Conservation (phyloP, 1,140 invertebrate genomes). For the Ruditapes philippinarum region DNA sequence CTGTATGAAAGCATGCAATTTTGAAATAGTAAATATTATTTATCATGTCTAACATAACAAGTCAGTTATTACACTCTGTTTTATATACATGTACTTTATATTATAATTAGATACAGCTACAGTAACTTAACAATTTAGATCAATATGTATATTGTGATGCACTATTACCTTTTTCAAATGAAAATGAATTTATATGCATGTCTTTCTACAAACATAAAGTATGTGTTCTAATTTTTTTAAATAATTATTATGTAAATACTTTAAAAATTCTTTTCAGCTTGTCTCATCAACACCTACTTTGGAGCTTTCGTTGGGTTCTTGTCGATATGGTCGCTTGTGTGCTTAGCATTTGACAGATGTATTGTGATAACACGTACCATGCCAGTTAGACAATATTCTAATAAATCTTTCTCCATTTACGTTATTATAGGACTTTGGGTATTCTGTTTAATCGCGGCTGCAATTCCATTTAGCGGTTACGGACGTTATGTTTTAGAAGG, state of each 20-base stretch:
- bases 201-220: too few species aligned
- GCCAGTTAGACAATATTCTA: neutral
- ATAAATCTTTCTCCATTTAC: neutral
- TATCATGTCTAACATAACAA: too few species aligned
- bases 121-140: too few species aligned
- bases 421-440: neutral
- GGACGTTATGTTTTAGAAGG: neutral
- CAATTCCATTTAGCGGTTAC: neutral
- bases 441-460: neutral
- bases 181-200: too few species aligned
- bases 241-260: neutral
- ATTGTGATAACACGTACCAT: neutral
- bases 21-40: too few species aligned
- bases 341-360: neutral
- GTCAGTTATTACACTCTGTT: too few species aligned
- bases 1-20: too few species aligned
- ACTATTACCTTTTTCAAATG: too few species aligned
- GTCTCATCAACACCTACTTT: neutral
- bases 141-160: neutral
- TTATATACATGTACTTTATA: too few species aligned
- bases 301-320: slow-evolving; percentile 10
- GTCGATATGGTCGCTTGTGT: neutral
- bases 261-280: neutral
- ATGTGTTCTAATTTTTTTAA: neutral
- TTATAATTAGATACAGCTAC: too few species aligned